phyloP scores from a whole-genome alignment of 2,888 invertebrate genomes.

The Stictocephala bisonia region DNA sequence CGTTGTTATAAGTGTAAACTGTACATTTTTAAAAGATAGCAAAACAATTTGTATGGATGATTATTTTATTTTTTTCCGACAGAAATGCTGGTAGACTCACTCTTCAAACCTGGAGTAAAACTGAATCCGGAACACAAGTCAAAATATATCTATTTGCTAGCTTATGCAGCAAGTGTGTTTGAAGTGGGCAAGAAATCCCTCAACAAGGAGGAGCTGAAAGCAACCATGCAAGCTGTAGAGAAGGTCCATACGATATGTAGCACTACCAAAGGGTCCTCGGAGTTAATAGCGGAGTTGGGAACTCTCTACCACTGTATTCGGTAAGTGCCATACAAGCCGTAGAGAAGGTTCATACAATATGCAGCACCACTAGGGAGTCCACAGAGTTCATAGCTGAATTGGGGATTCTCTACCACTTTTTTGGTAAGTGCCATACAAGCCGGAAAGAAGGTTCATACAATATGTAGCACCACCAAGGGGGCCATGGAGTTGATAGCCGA shows the following conservation, averaged over 20 bases:
- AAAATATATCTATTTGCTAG: constrained; percentile 94
- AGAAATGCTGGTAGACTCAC: constrained; percentile 91
- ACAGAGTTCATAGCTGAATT: constrained; percentile 94
- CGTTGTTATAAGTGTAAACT: too few species aligned
- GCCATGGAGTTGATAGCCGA: constrained; percentile 95
- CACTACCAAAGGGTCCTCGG: constrained; percentile 91
- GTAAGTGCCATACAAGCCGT: constrained; percentile 66
- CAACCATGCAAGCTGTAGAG: constrained; percentile 91
- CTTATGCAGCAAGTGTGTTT: constrained; percentile 94
- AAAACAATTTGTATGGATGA: too few species aligned
- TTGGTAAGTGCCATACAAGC: constrained; percentile 90
- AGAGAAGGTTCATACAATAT: constrained; percentile 93
- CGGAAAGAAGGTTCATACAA: constrained; percentile 91
- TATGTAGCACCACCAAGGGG: constrained; percentile 91
- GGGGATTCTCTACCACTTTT: constrained; percentile 88
- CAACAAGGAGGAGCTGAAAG: constrained; percentile 91
- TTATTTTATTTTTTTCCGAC: too few species aligned
- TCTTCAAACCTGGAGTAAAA: constrained; percentile 95
- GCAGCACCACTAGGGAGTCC: constrained; percentile 90
- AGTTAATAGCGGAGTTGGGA: constrained; percentile 90
- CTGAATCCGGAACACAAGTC: constrained; percentile 96
- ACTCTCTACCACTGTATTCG: constrained; percentile 91
- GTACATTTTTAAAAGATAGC: too few species aligned
- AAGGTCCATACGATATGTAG: constrained; percentile 93
- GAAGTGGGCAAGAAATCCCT: constrained; percentile 83